phyloP scores from a whole-genome alignment of 1,140 invertebrate species.

The Drosophila lini region DNA sequence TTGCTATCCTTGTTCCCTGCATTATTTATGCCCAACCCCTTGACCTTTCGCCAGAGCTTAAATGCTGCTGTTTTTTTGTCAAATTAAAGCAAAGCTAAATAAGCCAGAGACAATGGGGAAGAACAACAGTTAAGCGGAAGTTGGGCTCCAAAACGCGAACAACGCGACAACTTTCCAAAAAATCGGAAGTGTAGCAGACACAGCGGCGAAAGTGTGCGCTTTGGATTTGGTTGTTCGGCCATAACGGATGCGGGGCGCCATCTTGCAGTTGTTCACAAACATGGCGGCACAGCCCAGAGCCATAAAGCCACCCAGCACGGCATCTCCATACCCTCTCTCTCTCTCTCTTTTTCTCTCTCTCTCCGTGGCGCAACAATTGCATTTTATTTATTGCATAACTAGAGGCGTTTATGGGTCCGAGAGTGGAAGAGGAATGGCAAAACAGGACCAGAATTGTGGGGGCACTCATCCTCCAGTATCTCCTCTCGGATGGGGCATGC shows the following conservation, averaged over 20 bases:
- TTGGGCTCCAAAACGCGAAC: constrained; percentile 32
- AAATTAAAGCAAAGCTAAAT: constrained; percentile 71
- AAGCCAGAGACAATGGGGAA: constrained; percentile 35
- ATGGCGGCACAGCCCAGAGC: constrained; percentile 53
- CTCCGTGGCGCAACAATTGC: constrained; percentile 61
- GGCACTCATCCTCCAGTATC: constrained; percentile 14
- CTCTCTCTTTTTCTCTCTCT: not conserved
- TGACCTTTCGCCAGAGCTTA: constrained; percentile 66
- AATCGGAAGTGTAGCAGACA: constrained; percentile 65
- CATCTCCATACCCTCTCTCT: not conserved
- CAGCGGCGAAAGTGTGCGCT: constrained; percentile 62
- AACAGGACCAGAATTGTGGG: constrained; percentile 20
- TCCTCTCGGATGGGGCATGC: constrained; percentile 13
- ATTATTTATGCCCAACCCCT: constrained; percentile 61
- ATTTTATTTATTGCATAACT: constrained; percentile 81
- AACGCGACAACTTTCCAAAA: constrained; percentile 43
- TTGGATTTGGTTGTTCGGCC: constrained; percentile 42
- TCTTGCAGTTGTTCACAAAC: constrained; percentile 73
- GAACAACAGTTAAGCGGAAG: constrained; percentile 49
- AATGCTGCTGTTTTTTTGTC: constrained; percentile 60
- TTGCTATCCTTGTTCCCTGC: constrained; percentile 23
- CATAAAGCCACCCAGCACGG: constrained; percentile 7
- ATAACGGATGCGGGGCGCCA: constrained; percentile 72
- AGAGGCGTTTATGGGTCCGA: constrained; percentile 68
- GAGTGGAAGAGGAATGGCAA: constrained; percentile 19